Evolutionary conservation across 2,888 invertebrate genomes (phyloP).

Genomic region (Cistogaster globosa): DNA sequence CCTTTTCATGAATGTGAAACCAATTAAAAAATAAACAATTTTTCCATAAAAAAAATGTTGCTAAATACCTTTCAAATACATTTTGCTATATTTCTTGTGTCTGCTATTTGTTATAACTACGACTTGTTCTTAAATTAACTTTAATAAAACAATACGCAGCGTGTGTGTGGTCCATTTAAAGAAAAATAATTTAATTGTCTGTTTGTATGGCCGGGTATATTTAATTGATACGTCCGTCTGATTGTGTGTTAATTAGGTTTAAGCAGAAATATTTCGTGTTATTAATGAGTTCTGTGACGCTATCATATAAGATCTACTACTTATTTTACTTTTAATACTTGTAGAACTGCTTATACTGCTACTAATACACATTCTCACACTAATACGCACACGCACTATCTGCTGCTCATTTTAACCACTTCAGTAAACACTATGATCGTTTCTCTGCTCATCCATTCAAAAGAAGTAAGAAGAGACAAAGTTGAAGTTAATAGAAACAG

Average conservation of each 20-base stretch:
- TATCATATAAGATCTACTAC: conserved; percentile 67
- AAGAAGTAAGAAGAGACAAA: background rate
- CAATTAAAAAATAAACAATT: conserved; percentile 29
- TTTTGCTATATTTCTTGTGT: background rate
- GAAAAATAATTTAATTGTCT: conserved; percentile 64
- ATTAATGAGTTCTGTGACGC: conserved; percentile 68
- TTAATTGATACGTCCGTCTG: conserved; percentile 19
- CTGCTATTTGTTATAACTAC: conserved; percentile 2
- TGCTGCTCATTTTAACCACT: conserved; percentile 40
- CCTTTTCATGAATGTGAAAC: conserved; percentile 25
- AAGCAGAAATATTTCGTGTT: conserved; percentile 71
- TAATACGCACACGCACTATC: conserved; percentile 2
- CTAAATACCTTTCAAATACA: too few relatives aligned
- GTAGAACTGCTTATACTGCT: conserved; percentile 3
- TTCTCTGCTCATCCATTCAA: conserved; percentile 19
- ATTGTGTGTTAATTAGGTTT: conserved; percentile 69
- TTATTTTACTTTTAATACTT: background rate
- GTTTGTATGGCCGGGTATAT: conserved; percentile 29
- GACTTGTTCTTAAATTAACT: background rate
- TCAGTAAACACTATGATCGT: conserved; percentile 41
- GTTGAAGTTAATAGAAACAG: conserved; percentile 12
- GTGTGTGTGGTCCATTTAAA: conserved; percentile 59
- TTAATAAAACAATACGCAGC: background rate
- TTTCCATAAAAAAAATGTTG: conserved; percentile 27
- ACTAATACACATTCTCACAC: background rate